Evolutionary conservation across 2,888 invertebrate species (phyloP).

Genomic region (Tortrix viridana): DNA sequence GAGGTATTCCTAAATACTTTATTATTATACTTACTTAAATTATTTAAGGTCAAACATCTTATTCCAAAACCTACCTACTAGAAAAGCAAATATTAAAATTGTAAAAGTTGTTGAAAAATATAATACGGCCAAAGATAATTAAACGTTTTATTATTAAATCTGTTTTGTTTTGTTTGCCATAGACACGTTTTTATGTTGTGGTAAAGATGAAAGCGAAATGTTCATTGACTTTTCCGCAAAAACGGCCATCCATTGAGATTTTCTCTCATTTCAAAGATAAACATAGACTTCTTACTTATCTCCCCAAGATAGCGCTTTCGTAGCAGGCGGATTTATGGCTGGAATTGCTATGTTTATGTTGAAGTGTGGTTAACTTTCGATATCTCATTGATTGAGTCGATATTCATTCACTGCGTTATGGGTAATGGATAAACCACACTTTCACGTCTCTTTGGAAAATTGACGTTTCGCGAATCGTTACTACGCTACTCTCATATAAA

Average conservation of each 20-base stretch:
- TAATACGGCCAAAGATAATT: constrained; percentile 39
- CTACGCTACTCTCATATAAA: not conserved
- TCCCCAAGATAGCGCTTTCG: constrained; percentile 29
- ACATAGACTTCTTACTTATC: constrained; percentile 21
- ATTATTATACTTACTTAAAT: no score
- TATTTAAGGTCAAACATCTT: no score
- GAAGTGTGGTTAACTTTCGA: constrained; percentile 47
- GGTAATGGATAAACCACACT: constrained; percentile 14
- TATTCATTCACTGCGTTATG: constrained; percentile 22
- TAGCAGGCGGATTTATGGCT: constrained; percentile 25
- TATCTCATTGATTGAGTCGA: constrained; percentile 39
- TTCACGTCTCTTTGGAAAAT: constrained; percentile 34
- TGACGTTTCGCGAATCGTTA: constrained; percentile 6
- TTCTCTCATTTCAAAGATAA: constrained; percentile 5
- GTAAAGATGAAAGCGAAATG: not conserved
- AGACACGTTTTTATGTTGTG: not conserved
- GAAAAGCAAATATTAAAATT: not conserved
- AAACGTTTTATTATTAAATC: constrained; percentile 10
- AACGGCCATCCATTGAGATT: constrained; percentile 13
- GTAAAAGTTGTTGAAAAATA: constrained; percentile 18
- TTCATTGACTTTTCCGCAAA: constrained; percentile 10
- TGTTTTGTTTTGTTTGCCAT: not conserved
- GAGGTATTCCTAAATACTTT: no score
- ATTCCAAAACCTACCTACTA: not conserved
- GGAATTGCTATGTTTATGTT: constrained; percentile 43